Evolutionary conservation across 2,113 vertebrate species (phyloP), one percentile per base, ranked within the genome.

Genomic region (Pseudorasbora parva): DNA sequence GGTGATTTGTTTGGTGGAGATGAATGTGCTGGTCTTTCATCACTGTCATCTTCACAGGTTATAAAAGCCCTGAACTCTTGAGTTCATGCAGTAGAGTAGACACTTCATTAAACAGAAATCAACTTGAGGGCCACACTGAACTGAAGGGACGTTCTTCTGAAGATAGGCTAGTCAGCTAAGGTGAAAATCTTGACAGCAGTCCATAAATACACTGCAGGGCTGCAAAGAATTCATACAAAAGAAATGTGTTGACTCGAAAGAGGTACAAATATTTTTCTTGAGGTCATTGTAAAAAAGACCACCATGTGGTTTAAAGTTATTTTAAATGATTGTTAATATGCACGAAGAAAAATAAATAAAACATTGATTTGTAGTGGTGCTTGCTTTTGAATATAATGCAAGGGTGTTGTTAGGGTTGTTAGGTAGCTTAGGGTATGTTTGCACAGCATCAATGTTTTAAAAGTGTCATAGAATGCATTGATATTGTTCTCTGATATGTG

Each of bases 11-110:
- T 69, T 54, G 51, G 75, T 41, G 33, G 37, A 54, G 60, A 69
- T 69, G 47, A 56, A 59, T 79, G 79, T 4, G 6, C 45, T 68
- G 64, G 47, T 56, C 62, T 81, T 81, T 81, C 49, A 81, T 81
- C 79, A 81, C 30, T 81, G 79, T 81, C 79, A 69, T 71, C 79
- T 69, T 56, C 47, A 69, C 45, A 81, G 79, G 79, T 81, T 81
- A 56, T 81, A 25, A 69, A 10, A 56, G 64, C 62, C 59, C 47
- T 71, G 79, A 81, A 81, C 64, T 81, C 78, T 54, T 23, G 45
- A 81, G 64, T 64, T 69, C 27, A 51, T 56, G 27, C 27, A 21
- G 62, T 33, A 66, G 78, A 21, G 62, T 33, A 66, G 78, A 68
- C 64, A 69, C 78, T 81, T 81, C 78, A 81, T 81, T 69, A 81